Evolutionary conservation across 1,140 invertebrate species (phyloP).

Genomic region (Bombus difficillimus): DNA sequence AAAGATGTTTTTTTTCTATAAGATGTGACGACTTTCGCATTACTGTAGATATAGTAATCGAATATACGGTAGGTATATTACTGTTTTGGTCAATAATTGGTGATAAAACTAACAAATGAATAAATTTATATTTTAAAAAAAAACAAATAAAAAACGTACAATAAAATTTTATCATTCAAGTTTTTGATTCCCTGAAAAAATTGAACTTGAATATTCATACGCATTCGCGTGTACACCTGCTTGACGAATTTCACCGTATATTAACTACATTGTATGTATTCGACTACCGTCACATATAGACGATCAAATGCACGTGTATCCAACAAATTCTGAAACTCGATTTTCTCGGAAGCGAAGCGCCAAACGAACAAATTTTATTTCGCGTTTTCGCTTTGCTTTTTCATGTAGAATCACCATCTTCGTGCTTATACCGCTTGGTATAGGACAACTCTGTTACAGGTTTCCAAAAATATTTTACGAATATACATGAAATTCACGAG

Average conservation of each 20-base stretch:
- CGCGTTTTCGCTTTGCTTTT: neutral
- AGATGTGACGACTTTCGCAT: neutral
- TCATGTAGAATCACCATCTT: neutral
- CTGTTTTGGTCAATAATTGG: neutral
- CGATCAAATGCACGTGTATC: slow-evolving; percentile 2
- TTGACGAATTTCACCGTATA: neutral
- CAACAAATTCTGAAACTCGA: slow-evolving; percentile 2
- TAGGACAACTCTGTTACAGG: neutral
- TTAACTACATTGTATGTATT: neutral
- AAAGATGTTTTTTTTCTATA: too few species aligned
- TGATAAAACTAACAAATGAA: neutral
- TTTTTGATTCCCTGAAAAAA: neutral
- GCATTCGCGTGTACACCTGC: neutral
- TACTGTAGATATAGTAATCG: neutral
- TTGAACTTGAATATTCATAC: neutral
- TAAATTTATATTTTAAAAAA: neutral
- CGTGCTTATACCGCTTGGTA: neutral
- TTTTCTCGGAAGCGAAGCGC: neutral
- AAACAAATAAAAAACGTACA: neutral
- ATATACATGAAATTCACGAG: neutral
- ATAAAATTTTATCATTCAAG: neutral
- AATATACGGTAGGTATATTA: neutral
- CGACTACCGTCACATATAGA: neutral
- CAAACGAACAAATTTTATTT: slow-evolving; percentile 8
- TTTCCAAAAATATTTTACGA: neutral